A percentile compares a stretch with the other conserved stretches of the same genome.
These are phyloP conservation scores for Trachymyrmex cornetzi DNA, from an alignment of 1,140 invertebrate species.

Conservation along the genomic window DNA sequence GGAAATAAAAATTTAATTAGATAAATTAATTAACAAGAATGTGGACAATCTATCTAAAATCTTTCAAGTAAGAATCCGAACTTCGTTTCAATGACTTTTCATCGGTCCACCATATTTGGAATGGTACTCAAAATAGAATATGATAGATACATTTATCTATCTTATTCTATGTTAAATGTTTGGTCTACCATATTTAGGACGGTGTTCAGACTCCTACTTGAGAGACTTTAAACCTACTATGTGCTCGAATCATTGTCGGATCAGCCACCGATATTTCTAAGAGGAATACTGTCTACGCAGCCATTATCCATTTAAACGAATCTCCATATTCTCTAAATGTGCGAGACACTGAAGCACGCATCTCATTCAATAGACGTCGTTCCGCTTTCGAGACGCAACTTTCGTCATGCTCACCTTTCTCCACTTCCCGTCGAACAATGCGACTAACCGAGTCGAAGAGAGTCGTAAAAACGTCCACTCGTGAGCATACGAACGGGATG, in stretches of 20 bases:
- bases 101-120: too few species aligned
- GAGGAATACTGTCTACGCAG: neutral
- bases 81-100: too few species aligned
- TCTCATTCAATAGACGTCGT: constrained; percentile 40
- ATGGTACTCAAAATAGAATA: too few species aligned
- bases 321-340: constrained; percentile 14
- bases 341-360: constrained; percentile 23
- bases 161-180: too few species aligned
- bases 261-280: neutral
- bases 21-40: neutral
- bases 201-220: too few species aligned
- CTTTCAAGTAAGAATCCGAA: too few species aligned
- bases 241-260: neutral
- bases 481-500: constrained; percentile 43
- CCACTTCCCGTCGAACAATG: constrained; percentile 58
- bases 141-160: too few species aligned
- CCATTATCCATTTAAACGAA: constrained; percentile 44
- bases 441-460: constrained; percentile 48
- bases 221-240: too few species aligned
- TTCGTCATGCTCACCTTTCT: constrained; percentile 61
- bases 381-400: constrained; percentile 56
- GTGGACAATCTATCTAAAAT: neutral
- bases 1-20: constrained; percentile 18
- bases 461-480: constrained; percentile 58
- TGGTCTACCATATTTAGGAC: too few species aligned